Evolutionary conservation across 2,888 invertebrate species (phyloP), one percentile per base, ranked within the genome.

Genomic region (Conops quadrifasciatus): DNA sequence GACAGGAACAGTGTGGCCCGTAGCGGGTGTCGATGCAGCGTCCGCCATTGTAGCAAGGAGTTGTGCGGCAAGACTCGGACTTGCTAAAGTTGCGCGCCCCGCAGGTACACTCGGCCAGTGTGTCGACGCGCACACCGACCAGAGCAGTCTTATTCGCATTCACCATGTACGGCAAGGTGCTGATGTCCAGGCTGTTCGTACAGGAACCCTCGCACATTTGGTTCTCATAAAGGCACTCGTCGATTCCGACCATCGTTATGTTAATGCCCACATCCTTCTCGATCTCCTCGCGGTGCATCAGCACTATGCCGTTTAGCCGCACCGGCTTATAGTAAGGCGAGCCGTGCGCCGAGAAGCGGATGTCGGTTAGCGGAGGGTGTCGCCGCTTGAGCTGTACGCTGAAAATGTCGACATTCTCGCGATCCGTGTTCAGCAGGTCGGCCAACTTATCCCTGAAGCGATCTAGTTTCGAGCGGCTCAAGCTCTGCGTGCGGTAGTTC

Each of bases 231-330:
- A 96, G 88, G 85, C 96, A 97, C 87, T 97, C 96, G 81, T 97
- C 98, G 78, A 99, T 97, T 74, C 97, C 97, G 21, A 98, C 97
- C 97, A 97, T 97, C 16, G 95, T 95, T 72, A 98, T 96, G 83
- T 95, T 96, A 74, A 97, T 94, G 58, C 96, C 97, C n/a, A 97
- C 94, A 75, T 93, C 93, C 80, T 92, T 90, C 86, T 97, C 96
- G 81, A 97, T 96, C 89, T 95, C 94, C 86, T 95, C 95, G 72
- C 96, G 89, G 84, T 97, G 94, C 92, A 95, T 94, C 59, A 96
- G 87, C 1, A 98, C 94, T 70, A 97, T 93, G 15, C 98, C 98
- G 84, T 99, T 96, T 76, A 98, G 89, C 84, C 95, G 90, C 9
- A 96, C 95, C 0, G 98, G 94, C 82, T 97, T 96, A 83, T 96